Base-by-base conservation (phyloP, 2,888 invertebrate species). In the Acrocera orbiculus region DNA sequence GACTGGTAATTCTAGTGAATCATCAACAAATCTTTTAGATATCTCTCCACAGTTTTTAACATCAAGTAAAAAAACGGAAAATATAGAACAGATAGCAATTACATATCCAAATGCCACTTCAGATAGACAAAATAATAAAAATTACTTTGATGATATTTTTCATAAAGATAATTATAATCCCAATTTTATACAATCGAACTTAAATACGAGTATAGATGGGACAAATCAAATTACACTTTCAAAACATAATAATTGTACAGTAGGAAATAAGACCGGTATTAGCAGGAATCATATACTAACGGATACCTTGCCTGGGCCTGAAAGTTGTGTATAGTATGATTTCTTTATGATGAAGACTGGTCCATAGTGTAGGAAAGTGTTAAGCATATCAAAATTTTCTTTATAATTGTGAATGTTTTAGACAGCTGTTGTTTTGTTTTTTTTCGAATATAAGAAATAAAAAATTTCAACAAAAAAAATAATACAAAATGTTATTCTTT, bases 281-380 rank as follows among this genome's bases (percentile, higher is more conserved):
- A 62, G 73, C 56, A 69, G 75, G 61, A 78, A 79, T 57, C 78
- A 77, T 51, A 81, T 83, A 37, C 70, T 85, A 48, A 78, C 83
- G 32, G 82, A 83, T 56, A 76, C 80, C 46, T 70, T 85, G 56
- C 85, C 85, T 19, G 85, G 85, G 39, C 85, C 83, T 26, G 85
- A 85, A 58, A 85, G 83, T 64, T 85, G 85, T 64, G 85, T 85
- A 54, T 85, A 73, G 70, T 11, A 19, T 34, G 16, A 34, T 27
- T 26, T n/a, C n/a, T n/a, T n/a, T n/a, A n/a, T n/a, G n/a, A n/a
- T n/a, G n/a, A n/a, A n/a, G n/a, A n/a, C n/a, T n/a, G n/a, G n/a
- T n/a, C n/a, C n/a, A n/a, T n/a, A n/a, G n/a, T n/a, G n/a, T n/a
- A n/a, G n/a, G n/a, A n/a, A n/a, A n/a, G n/a, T n/a, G n/a, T n/a